Percentiles rank a stretch among this genome's conserved stretches.
Conservation (phyloP, 2,888 invertebrate genomes). For the Lysandra bellargus region DNA sequence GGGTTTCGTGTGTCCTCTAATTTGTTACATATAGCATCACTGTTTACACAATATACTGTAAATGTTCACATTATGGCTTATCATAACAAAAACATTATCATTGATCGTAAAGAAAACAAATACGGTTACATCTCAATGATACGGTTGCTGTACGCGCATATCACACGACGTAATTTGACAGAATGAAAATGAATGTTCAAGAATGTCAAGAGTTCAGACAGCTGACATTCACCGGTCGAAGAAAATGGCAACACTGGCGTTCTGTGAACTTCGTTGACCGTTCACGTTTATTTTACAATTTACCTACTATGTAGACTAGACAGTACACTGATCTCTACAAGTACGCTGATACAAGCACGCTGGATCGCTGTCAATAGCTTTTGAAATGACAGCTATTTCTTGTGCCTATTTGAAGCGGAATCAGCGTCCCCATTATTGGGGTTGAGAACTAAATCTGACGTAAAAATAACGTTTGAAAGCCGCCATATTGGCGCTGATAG, state of each 20-base stretch:
- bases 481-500: too few species aligned
- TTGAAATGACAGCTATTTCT: too few species aligned
- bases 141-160: conserved; percentile 49
- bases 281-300: not conserved
- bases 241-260: not conserved
- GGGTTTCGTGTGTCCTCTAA: conserved; percentile 32
- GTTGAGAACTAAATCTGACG: too few species aligned
- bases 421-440: too few species aligned
- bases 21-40: not conserved
- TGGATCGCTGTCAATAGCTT: too few species aligned
- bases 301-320: too few species aligned
- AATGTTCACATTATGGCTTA: conserved; percentile 34
- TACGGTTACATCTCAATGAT: conserved; percentile 40
- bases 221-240: conserved; percentile 7
- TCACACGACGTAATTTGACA: conserved; percentile 53
- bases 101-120: conserved; percentile 59
- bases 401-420: too few species aligned
- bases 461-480: too few species aligned
- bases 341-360: too few species aligned
- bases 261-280: not conserved
- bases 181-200: conserved; percentile 46
- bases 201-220: conserved; percentile 10
- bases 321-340: too few species aligned
- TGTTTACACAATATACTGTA: conserved; percentile 45
- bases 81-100: conserved; percentile 74